phyloP scores from a whole-genome alignment of 2,113 vertebrate species.

The Sebastes schlegelii region DNA sequence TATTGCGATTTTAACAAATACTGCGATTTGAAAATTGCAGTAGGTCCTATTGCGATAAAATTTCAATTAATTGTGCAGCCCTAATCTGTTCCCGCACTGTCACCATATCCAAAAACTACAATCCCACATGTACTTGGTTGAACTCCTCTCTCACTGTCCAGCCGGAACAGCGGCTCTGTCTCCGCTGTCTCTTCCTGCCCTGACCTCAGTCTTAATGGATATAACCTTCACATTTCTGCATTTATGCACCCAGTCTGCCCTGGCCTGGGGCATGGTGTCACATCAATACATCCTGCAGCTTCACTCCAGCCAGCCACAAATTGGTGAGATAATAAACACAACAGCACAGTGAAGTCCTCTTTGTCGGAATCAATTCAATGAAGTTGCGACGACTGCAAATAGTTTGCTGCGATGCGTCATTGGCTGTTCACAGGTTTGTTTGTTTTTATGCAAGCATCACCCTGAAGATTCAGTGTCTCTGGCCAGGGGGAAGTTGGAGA shows the following conservation, averaged over 20 bases:
- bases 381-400: slow-evolving; percentile 17
- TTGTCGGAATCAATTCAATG: slow-evolving; percentile 57
- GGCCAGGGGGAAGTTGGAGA: slow-evolving; percentile 24
- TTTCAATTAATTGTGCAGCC: too few relatives aligned
- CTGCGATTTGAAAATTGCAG: too few relatives aligned
- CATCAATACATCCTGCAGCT: slow-evolving; percentile 65
- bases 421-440: slow-evolving; percentile 10
- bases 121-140: slow-evolving; percentile 12
- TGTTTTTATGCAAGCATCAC: slow-evolving; percentile 23
- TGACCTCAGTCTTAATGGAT: slow-evolving; percentile 69
- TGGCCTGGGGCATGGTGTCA: slow-evolving; percentile 61
- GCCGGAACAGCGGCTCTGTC: slow-evolving; percentile 5
- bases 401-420: slow-evolving; percentile 13
- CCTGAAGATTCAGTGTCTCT: slow-evolving; percentile 26
- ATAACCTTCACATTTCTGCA: slow-evolving; percentile 58
- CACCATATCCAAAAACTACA: slow-evolving; percentile 30
- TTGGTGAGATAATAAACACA: slow-evolving; percentile 68
- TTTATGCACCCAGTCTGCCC: slow-evolving; percentile 62
- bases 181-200: slow-evolving; percentile 38
- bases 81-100: not conserved
- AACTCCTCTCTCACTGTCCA: slow-evolving; percentile 14
- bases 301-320: slow-evolving; percentile 57
- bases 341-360: slow-evolving; percentile 46
- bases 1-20: too few relatives aligned
- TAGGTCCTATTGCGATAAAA: too few relatives aligned